Evolutionary conservation across 2,888 invertebrate genomes (phyloP), one percentile per base, ranked within the genome.

Genomic region (Hirtodrosophila alboralis): DNA sequence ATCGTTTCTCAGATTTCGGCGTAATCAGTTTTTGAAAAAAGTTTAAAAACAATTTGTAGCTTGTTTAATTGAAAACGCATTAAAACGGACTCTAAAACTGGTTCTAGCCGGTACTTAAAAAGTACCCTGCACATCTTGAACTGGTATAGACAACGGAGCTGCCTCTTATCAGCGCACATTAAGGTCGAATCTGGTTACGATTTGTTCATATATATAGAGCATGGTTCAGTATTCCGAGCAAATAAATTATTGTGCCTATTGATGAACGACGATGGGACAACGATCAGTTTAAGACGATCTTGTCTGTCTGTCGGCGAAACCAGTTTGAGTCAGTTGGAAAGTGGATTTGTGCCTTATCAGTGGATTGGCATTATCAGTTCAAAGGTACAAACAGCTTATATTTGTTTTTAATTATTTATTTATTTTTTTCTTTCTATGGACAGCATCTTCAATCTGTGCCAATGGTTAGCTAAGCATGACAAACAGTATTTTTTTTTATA

Each of bases 171-270:
- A 84, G 61, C 43, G 38, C 38, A 27, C 45, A 73, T 70, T 86
- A 86, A 85, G 85, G 86, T 84, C 84, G 70, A 64, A 66, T 59
- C 61, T 69, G 69, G 70, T 71, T 68, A 74, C 56, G 54, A 40
- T 66, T 41, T 34, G 45, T 34, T 51, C 33, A 33, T 66, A 65
- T 57, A 64, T 66, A 68, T 78, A 73, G 62, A 65, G 53, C 67
- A 80, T 74, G 69, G 77, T 74, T 83, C 68, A 68, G 63, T 64
- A 54, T 68, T 52, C 56, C 48, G 43, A 56, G 57, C 63, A 69
- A 61, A 66, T 58, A 61, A 60, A 44, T 69, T 61, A 63, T 61
- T 65, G 70, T 62, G 57, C 14, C 58, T 64, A 65, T 47, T 81
- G 74, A 68, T 66, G 72, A 65, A 60, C 57, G 60, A 38, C 62